phyloP scores from a whole-genome alignment of 2,888 invertebrate genomes.

The Ormia ochracea region DNA sequence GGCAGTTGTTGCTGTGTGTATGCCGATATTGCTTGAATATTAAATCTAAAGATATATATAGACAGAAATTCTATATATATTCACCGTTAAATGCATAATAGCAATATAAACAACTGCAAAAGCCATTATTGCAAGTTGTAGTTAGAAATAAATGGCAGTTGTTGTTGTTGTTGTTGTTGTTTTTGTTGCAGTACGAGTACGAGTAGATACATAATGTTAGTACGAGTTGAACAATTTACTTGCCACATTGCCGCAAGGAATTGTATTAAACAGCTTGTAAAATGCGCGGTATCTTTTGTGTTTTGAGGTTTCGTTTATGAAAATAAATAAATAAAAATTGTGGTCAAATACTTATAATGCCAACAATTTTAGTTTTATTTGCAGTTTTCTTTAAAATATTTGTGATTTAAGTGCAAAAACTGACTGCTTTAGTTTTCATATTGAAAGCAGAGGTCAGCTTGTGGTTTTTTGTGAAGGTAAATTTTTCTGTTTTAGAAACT shows the following conservation, averaged over 20 bases:
- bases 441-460: constrained; percentile 26
- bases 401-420: not conserved
- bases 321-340: constrained; percentile 10
- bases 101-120: not conserved
- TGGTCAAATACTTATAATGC: constrained; percentile 46
- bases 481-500: not conserved
- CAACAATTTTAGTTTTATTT: not conserved
- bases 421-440: not conserved
- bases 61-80: constrained; percentile 46
- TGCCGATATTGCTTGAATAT: not conserved
- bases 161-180: not conserved
- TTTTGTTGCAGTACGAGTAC: not conserved
- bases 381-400: constrained; percentile 8
- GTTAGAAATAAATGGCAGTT: not conserved
- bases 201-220: constrained; percentile 12
- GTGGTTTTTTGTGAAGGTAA: not conserved
- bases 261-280: constrained; percentile 41
- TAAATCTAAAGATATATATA: constrained; percentile 28
- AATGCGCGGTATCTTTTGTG: constrained; percentile 45
- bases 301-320: constrained; percentile 30
- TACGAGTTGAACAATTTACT: constrained; percentile 18
- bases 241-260: constrained; percentile 30
- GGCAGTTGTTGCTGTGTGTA: constrained; percentile 3
- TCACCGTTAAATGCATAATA: constrained; percentile 53
- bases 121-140: not conserved